phyloP scores from a whole-genome alignment of 2,113 vertebrate genomes.

The Sterrhoptilus dennistouni region DNA sequence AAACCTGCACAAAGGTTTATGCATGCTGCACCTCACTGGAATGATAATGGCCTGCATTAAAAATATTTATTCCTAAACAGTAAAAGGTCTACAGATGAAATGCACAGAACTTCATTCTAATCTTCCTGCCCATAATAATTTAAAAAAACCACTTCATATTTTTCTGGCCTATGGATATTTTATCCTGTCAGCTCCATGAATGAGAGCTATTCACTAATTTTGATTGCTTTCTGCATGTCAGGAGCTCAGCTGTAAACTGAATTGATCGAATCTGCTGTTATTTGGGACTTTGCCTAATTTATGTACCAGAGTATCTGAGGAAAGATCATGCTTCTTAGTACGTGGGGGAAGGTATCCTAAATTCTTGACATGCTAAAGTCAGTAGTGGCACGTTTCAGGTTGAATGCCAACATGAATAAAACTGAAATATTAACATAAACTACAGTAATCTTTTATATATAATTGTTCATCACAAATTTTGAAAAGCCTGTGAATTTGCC shows the following conservation, averaged over 20 bases:
- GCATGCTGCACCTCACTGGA: constrained; percentile 33
- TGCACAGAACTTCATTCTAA: not conserved
- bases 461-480: not conserved
- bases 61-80: not conserved
- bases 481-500: not conserved
- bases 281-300: not conserved
- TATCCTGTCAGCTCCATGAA: not conserved
- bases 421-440: not conserved
- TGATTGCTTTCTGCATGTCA: not conserved
- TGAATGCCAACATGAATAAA: not conserved
- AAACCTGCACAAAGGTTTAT: constrained; percentile 25
- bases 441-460: not conserved
- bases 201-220: not conserved
- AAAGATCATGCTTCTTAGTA: not conserved
- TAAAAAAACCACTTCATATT: not conserved
- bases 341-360: not conserved
- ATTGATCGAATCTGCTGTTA: not conserved
- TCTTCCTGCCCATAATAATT: not conserved
- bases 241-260: not conserved
- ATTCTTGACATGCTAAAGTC: not conserved
- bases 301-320: not conserved
- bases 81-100: not conserved
- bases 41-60: not conserved
- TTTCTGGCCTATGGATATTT: not conserved
- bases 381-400: not conserved